These are phyloP conservation scores for Rhinopomastus cyanomelas DNA, from an alignment of 2,113 vertebrate genomes.

Conservation along the genomic window DNA sequence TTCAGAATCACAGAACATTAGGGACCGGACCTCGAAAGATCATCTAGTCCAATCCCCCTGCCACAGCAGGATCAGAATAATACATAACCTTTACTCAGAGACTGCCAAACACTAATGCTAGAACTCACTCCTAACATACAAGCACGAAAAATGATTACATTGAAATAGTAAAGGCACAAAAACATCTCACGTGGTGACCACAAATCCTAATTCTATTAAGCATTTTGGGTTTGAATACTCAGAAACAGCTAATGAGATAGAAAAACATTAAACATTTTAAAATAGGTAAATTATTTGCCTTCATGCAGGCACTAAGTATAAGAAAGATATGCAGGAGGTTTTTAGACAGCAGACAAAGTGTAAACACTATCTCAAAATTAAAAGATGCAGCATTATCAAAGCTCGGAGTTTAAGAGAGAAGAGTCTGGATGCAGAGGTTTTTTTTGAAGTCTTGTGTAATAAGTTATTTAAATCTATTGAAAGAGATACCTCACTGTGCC, in stretches of 20 bases:
- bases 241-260: background rate
- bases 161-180: background rate
- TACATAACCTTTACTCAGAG: background rate
- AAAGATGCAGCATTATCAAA: background rate
- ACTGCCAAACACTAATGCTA: background rate
- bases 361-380: background rate
- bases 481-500: conserved; percentile 51
- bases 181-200: background rate
- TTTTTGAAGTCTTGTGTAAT: conserved; percentile 59
- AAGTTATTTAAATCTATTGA: conserved; percentile 64
- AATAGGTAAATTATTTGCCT: background rate
- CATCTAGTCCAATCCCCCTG: too few relatives aligned
- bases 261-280: background rate
- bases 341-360: background rate
- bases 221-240: background rate
- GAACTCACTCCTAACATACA: background rate
- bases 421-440: background rate
- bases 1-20: background rate
- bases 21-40: too few relatives aligned
- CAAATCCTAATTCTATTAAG: background rate
- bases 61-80: too few relatives aligned
- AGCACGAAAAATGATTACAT: background rate
- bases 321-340: background rate
- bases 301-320: too few relatives aligned
- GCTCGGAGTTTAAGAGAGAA: conserved; percentile 17